Base-by-base conservation (phyloP, 2,797 vertebrate species). In the Enteromius viviparus region DNA sequence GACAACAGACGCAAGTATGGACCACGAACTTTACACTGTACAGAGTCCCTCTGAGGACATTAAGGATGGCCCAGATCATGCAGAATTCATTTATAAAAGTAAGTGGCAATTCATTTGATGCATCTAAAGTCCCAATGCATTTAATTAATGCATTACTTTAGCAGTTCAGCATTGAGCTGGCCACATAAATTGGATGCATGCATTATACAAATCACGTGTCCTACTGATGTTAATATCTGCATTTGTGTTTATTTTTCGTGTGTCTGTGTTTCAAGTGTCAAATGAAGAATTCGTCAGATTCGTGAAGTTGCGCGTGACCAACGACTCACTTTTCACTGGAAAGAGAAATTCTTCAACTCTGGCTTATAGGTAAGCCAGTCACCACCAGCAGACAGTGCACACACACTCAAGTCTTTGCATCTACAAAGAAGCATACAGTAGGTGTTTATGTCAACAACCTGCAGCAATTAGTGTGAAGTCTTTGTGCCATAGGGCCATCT, bases 291-390 rank as follows among this genome's bases (percentile, higher is more conserved):
- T 90, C 1, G 87, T 92, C 26, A 90, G 92, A 26, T 90, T 94
- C 81, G 92, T 94, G 53, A 93, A 92, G 84, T 89, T 94, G 86
- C 92, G 93, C 14, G 88, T 89, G 40, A 87, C 92, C 26, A 95
- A 95, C 77, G 87, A 87, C 10, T 62, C 62, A 34, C 91, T 94
- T 26, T 95, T 95, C 84, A 93, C 92, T 77, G 93, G 94, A 49
- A 91, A 80, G 83, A 93, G 90, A 87, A 93, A 94, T 55, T 87
- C 91, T 6, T 90, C 93, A 3, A 91, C 90, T 85, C 83, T 89
- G 81, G 93, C 90, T 53, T 94, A 93, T 92, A 94, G 93, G 94
- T 95, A 60, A 64, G 23, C n/a, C 47, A 32, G 11, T 29, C 26
- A 64, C 17, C 26, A n/a, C 2, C n/a, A 9, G 26, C 45, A 19